Base-by-base conservation (phyloP, 2,113 vertebrate species). In the Rhea pennata region DNA sequence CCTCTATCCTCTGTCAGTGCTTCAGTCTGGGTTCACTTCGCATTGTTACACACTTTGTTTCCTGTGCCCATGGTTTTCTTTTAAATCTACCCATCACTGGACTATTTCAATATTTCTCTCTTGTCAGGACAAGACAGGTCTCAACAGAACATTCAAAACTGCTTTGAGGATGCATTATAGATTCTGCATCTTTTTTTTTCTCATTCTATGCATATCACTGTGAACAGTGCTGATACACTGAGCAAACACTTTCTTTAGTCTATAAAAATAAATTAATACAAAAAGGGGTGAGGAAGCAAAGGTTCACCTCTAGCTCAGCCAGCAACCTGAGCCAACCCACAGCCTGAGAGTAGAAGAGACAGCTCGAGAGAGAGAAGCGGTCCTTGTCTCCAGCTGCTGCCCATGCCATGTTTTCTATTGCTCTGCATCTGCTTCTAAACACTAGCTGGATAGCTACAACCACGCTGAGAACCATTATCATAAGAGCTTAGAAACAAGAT, bases 391-490 rank as follows among this genome's bases (percentile, higher is more conserved):
- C 16, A 50, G 10, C 50, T 17, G 8, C 59, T 19, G 59, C 42
- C 14, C 7, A 8, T 3, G 2, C 5, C 4, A 6, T 16, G 46
- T 33, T 48, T 73, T 59, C 40, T 33, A 4, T 21, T 4, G 4
- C 22, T 65, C 59, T 19, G 33, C 42, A 40, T 23, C 59, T 2
- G 10, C 33, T 67, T 56, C 66, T 1, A 39, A 53, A 46, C 1
- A 0, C 39, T 75, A 65, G 66, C 66, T 22, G 58, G 59, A 23
- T 27, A 15, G 26, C 66, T 15, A 22, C 1, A 3, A 67, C 67
- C 50, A 40, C 2, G 0, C 26, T 6, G 9, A 42, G n/a, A 58
- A 50, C 14, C 17, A 2, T 40, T 6, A 19, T 4, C 27, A 11
- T n/a, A 56, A 50, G 58, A n/a, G n/a, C 16, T 12, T 27, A 23